Percentiles rank a stretch among this genome's conserved stretches.
Evolutionary conservation across 1,140 invertebrate species (phyloP).

Genomic region (Drosophila busckii): DNA sequence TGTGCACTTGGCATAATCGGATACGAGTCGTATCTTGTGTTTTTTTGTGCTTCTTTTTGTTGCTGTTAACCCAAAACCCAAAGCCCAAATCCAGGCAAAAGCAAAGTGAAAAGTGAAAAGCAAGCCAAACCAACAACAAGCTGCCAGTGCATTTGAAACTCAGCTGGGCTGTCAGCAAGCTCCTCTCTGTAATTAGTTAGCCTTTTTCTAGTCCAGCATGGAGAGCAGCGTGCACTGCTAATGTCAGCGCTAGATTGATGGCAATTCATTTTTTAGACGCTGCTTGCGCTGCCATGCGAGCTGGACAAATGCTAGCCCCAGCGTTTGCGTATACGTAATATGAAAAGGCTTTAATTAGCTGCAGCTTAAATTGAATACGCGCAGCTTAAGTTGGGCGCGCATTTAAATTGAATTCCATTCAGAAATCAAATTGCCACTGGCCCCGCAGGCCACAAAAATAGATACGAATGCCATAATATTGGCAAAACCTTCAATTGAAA

Average conservation of each 20-base stretch:
- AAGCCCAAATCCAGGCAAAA: too few relatives aligned
- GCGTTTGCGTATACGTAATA: constrained; percentile 1
- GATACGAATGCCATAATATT: constrained; percentile 35
- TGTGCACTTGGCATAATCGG: constrained; percentile 46
- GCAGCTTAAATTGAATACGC: too few relatives aligned
- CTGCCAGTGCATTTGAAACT: constrained; percentile 1
- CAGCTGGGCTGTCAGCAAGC: constrained; percentile 32
- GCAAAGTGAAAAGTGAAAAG: not conserved
- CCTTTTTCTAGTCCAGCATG: too few relatives aligned
- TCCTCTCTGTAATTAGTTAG: constrained; percentile 67
- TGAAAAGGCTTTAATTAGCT: constrained; percentile 27
- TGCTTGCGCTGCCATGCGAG: constrained; percentile 41
- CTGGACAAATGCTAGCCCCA: constrained; percentile 44
- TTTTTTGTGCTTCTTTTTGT: not conserved
- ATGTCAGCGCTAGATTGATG: constrained; percentile 65
- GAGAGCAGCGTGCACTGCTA: too few relatives aligned
- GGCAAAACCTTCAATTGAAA: constrained; percentile 40
- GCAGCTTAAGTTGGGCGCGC: too few relatives aligned
- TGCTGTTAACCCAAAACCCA: too few relatives aligned
- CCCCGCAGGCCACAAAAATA: constrained; percentile 9
- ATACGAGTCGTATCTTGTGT: constrained; percentile 4
- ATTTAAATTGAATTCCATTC: constrained; percentile 17
- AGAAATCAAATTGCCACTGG: constrained; percentile 10
- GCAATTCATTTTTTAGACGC: constrained; percentile 58
- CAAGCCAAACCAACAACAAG: constrained; percentile 6